A percentile compares a stretch with the other conserved stretches of the same genome.
Conservation (phyloP, 2,113 vertebrate genomes). For the Prochilodus magdalenae region DNA sequence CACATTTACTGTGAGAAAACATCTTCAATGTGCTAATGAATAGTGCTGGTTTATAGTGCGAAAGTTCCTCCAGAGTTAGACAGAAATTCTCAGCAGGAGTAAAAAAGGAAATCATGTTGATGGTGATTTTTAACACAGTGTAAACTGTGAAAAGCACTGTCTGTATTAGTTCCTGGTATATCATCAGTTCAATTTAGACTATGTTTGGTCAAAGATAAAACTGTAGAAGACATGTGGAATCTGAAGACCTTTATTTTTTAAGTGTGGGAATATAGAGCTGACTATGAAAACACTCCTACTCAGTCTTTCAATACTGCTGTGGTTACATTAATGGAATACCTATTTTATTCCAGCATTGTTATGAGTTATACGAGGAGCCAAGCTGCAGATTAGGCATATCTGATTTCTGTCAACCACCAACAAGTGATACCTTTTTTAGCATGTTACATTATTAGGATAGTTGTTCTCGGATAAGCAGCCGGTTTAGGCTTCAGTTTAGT, state of each 20-base stretch:
- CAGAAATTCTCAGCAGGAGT: neutral
- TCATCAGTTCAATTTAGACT: neutral
- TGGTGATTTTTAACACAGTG: neutral
- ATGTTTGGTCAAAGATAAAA: neutral
- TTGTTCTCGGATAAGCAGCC: neutral
- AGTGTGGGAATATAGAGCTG: neutral
- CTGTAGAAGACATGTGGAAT: neutral
- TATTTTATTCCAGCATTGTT: neutral
- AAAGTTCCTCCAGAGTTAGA: neutral
- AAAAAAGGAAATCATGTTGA: neutral
- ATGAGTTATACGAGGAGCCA: neutral
- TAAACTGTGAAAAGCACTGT: neutral
- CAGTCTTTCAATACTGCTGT: too few species aligned
- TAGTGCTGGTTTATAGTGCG: neutral
- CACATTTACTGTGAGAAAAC: neutral
- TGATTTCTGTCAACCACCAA: neutral
- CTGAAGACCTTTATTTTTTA: neutral
- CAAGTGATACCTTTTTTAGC: neutral
- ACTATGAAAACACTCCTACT: neutral
- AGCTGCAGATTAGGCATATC: neutral
- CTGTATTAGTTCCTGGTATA: neutral
- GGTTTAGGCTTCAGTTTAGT: neutral
- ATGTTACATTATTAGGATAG: too few species aligned
- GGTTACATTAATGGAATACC: neutral
- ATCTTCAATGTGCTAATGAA: conserved; percentile 9